These are phyloP conservation scores for Drosophila rellima DNA, from an alignment of 2,888 invertebrate species.

Conservation along the genomic window DNA sequence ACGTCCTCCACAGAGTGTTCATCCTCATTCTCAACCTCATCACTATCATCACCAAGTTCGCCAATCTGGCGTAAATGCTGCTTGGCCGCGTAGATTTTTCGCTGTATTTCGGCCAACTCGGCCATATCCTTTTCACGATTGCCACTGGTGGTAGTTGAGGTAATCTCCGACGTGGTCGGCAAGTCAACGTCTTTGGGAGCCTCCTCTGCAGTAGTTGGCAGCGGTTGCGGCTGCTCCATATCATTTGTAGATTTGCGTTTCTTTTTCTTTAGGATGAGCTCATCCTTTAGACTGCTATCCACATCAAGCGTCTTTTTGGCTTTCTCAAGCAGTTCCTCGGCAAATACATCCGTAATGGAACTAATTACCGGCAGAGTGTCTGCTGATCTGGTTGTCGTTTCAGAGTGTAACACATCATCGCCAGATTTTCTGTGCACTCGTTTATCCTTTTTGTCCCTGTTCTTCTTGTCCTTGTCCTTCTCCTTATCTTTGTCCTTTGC, in stretches of 20 bases:
- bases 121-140: conserved; percentile 85
- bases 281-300: conserved; percentile 70
- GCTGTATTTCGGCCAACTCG: conserved; percentile 88
- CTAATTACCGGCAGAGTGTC: conserved; percentile 61
- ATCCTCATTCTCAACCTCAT: conserved; percentile 28
- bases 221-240: conserved; percentile 32
- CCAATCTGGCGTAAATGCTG: conserved; percentile 87
- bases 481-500: conserved; percentile 62
- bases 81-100: conserved; percentile 88
- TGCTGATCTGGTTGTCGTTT: conserved; percentile 29
- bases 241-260: conserved; percentile 61
- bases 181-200: conserved; percentile 86
- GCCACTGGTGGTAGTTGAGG: conserved; percentile 74
- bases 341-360: conserved; percentile 89
- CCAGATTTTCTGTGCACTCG: conserved; percentile 59
- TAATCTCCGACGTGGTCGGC: conserved; percentile 86
- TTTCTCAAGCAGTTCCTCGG: conserved; percentile 87
- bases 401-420: conserved; percentile 58
- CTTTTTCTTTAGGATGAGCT: conserved; percentile 75
- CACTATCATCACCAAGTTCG: conserved; percentile 79
- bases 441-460: conserved; percentile 72
- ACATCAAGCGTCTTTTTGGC: conserved; percentile 83
- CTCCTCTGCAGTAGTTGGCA: conserved; percentile 54
- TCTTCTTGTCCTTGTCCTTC: conserved; percentile 66
- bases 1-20: conserved; percentile 89